Evolutionary conservation across 2,797 vertebrate species (phyloP).

Genomic region (Mastacembelus armatus): DNA sequence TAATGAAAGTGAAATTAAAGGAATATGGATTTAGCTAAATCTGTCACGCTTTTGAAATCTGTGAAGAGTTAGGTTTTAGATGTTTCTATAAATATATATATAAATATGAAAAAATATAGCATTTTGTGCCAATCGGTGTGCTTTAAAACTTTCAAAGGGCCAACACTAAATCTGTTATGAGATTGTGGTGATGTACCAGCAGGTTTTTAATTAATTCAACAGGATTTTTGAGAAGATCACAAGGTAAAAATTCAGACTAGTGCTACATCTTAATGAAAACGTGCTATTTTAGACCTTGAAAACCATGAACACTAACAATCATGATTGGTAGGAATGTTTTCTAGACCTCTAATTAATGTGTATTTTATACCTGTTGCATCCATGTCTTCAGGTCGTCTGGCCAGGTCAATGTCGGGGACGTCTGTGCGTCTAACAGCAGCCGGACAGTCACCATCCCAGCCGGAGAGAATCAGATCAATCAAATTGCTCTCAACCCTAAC

Average conservation of each 20-base stretch:
- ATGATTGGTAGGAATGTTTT: background rate
- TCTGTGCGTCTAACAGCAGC: slow-evolving; percentile 88
- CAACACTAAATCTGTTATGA: background rate
- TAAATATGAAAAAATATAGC: background rate
- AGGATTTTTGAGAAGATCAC: background rate
- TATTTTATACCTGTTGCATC: background rate
- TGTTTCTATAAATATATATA: background rate
- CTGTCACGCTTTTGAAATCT: background rate
- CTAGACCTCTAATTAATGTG: background rate
- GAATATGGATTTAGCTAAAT: background rate
- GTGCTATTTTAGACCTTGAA: background rate
- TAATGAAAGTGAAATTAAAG: too few relatives aligned
- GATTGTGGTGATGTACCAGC: background rate
- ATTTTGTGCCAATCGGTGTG: background rate
- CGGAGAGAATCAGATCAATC: slow-evolving; percentile 97
- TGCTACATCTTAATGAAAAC: background rate
- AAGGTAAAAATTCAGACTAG: background rate
- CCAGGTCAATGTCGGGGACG: slow-evolving; percentile 90
- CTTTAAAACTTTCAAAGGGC: background rate
- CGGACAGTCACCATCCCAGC: slow-evolving; percentile 93
- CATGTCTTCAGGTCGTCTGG: slow-evolving; percentile 89
- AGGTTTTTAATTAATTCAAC: background rate
- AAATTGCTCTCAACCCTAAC: slow-evolving; percentile 93
- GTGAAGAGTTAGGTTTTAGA: too few relatives aligned
- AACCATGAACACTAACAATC: background rate